These are phyloP conservation scores for Cyrtonyx montezumae DNA, from an alignment of 2,113 vertebrate genomes.

Conservation along the genomic window DNA sequence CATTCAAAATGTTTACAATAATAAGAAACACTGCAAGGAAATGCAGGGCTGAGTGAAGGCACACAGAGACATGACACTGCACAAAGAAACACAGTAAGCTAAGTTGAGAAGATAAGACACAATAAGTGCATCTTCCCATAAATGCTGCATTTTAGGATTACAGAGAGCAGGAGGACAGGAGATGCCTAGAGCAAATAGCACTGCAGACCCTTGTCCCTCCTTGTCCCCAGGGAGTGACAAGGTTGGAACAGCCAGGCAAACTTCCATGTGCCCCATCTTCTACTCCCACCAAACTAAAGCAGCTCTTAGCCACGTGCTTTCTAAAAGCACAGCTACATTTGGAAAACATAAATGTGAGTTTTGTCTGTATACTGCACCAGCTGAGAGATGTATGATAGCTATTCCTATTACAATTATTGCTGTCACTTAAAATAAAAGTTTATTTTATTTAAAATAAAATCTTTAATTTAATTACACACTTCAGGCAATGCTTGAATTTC, in stretches of 20 bases:
- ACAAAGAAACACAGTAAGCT: not conserved
- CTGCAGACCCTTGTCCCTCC: fast-evolving
- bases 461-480: not conserved
- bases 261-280: fast-evolving
- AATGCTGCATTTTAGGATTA: fast-evolving
- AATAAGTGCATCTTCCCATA: not conserved
- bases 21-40: not conserved
- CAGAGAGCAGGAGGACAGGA: not conserved
- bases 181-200: not conserved
- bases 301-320: fast-evolving
- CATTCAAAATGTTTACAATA: not conserved
- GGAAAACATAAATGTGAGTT: not conserved
- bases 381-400: not conserved
- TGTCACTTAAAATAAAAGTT: not conserved
- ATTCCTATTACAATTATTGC: not conserved
- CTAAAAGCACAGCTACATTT: not conserved
- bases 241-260: not conserved
- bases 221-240: not conserved
- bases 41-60: not conserved
- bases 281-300: not conserved
- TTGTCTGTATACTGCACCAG: not conserved
- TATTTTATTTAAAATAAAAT: not conserved
- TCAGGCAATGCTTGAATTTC: not conserved
- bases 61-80: fast-evolving
- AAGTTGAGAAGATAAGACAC: not conserved